A percentile compares a stretch with the other conserved stretches of the same genome.
Conservation (phyloP, 92 coral and sea anemone genomes). For the Palythoa caribaeorum region DNA sequence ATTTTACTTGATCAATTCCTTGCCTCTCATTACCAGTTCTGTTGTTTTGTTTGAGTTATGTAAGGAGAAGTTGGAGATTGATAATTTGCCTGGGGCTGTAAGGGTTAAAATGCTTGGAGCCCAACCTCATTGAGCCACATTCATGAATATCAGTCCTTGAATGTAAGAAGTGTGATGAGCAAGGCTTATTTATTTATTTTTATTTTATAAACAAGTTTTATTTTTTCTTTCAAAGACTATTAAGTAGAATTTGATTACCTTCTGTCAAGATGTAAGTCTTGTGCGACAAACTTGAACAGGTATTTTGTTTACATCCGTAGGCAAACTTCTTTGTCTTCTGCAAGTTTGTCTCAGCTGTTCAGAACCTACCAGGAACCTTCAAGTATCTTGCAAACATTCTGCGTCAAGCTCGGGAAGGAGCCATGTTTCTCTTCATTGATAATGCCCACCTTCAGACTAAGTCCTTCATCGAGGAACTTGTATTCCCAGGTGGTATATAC, state of each 20-base stretch:
- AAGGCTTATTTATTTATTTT: too few species aligned
- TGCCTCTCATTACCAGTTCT: too few species aligned
- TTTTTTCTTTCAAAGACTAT: too few species aligned
- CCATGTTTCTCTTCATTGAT: conserved; percentile 93
- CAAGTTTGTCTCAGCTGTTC: conserved; percentile 98
- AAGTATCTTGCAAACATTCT: conserved; percentile 80
- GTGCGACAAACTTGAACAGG: neutral
- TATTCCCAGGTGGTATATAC: conserved; percentile 82
- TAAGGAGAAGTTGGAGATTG: too few species aligned
- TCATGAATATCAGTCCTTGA: too few species aligned
- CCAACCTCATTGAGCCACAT: too few species aligned
- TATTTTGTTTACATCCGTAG: conserved; percentile 43
- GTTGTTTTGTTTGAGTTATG: too few species aligned
- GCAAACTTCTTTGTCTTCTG: conserved; percentile 89
- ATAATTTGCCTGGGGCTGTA: too few species aligned
- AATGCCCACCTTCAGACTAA: conserved; percentile 99
- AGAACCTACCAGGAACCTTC: conserved; percentile 89
- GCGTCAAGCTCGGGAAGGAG: conserved; percentile 80
- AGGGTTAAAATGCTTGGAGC: too few species aligned
- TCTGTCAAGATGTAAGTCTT: neutral
- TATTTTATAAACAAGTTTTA: too few species aligned
- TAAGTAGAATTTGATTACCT: neutral
- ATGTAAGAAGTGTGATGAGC: too few species aligned
- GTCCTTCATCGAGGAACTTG: conserved; percentile 90
- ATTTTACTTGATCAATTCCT: too few species aligned